phyloP scores from a whole-genome alignment of 1,140 invertebrate genomes.

The Chionoecetes opilio region DNA sequence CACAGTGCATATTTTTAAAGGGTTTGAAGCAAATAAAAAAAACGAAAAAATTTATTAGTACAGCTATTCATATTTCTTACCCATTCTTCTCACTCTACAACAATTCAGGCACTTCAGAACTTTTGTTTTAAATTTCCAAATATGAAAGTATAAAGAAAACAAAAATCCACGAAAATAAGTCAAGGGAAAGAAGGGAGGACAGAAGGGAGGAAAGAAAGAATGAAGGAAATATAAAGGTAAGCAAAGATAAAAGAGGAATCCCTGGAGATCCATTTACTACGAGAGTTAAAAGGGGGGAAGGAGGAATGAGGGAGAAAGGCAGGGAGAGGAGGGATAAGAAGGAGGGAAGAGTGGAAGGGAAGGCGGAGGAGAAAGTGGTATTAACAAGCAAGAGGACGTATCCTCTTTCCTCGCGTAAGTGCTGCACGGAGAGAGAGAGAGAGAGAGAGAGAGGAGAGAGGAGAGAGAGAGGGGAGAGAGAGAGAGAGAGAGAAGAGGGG shows the following conservation, averaged over 20 bases:
- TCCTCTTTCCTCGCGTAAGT: not conserved
- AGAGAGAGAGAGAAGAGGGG: not conserved
- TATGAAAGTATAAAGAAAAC: not conserved
- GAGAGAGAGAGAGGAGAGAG: no score
- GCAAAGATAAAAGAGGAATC: not conserved
- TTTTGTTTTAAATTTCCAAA: no score
- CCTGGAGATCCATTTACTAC: no score
- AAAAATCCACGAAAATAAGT: no score
- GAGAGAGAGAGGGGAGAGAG: constrained; percentile 25
- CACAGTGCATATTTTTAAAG: no score
- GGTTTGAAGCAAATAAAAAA: not conserved
- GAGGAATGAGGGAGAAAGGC: no score
- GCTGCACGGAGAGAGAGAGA: no score
- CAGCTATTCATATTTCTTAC: no score
- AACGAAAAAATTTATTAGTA: no score
- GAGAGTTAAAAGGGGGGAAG: no score
- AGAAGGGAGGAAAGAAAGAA: not conserved
- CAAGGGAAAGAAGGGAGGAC: not conserved
- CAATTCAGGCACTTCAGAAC: no score
- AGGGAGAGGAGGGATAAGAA: not conserved
- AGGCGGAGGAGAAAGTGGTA: not conserved
- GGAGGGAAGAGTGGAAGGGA: not conserved
- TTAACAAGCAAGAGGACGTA: not conserved
- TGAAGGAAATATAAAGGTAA: not conserved
- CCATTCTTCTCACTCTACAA: no score